Evolutionary conservation across 2,888 invertebrate species (phyloP).

Genomic region (Trachelus troglodyta): DNA sequence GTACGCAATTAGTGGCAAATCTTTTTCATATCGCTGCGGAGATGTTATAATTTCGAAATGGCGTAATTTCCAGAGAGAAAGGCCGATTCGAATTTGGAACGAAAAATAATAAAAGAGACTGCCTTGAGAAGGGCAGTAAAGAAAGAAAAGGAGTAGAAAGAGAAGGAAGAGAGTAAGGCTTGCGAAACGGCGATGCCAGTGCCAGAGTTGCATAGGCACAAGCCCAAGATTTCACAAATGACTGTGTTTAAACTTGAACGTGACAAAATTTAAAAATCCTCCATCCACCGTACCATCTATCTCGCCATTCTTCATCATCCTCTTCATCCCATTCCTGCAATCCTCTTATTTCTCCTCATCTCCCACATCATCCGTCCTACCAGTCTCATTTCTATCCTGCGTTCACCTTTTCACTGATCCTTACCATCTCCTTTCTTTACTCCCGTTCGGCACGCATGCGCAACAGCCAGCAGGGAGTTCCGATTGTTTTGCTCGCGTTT

Average conservation of each 20-base stretch:
- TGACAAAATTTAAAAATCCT: slow-evolving; percentile 65
- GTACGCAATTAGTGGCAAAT: slow-evolving; percentile 12
- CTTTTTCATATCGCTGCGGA: slow-evolving; percentile 25
- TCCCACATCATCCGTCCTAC: background rate
- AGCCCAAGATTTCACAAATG: slow-evolving; percentile 42
- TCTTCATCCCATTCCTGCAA: background rate
- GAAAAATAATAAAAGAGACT: slow-evolving; percentile 4
- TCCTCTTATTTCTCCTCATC: background rate
- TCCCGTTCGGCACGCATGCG: slow-evolving; percentile 18
- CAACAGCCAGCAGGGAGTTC: slow-evolving; percentile 34
- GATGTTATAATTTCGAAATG: slow-evolving; percentile 64
- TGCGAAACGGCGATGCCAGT: background rate
- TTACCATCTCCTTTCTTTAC: background rate
- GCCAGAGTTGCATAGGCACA: slow-evolving; percentile 9
- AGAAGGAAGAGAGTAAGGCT: slow-evolving; percentile 25
- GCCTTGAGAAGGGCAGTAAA: slow-evolving; percentile 24
- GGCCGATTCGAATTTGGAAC: slow-evolving; percentile 37
- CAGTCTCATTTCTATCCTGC: slow-evolving; percentile 17
- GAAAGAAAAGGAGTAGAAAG: slow-evolving; percentile 26
- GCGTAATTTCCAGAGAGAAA: slow-evolving; percentile 44
- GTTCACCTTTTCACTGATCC: background rate
- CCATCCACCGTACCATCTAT: slow-evolving; percentile 14
- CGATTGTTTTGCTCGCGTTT: slow-evolving; percentile 44
- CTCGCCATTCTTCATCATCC: background rate
- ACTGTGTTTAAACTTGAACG: slow-evolving; percentile 67